Evolutionary conservation across 2,797 vertebrate genomes (phyloP).

Genomic region (Hydrocynus forskahlii): DNA sequence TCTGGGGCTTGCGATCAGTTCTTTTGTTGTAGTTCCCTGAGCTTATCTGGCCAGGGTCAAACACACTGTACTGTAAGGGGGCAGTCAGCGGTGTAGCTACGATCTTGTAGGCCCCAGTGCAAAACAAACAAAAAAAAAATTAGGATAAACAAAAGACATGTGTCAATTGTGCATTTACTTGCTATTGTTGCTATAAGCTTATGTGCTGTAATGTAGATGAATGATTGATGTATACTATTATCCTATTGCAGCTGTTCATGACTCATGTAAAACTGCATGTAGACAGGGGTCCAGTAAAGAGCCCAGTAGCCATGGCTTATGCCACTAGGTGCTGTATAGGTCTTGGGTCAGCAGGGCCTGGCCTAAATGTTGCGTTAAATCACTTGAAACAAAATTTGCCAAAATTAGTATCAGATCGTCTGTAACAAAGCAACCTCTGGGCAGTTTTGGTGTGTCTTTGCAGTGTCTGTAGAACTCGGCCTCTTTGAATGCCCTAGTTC

Average conservation of each 20-base stretch:
- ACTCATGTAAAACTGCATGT: neutral
- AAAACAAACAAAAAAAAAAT: neutral
- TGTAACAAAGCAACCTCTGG: conserved; percentile 7
- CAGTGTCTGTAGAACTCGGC: conserved; percentile 7
- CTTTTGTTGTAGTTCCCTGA: conserved; percentile 44
- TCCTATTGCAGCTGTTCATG: neutral
- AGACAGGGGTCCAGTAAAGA: neutral
- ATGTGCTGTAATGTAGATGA: neutral
- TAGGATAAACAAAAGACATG: neutral
- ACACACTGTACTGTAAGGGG: conserved; percentile 15
- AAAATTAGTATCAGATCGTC: neutral
- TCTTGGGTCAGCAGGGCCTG: conserved; percentile 6
- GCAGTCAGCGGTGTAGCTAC: neutral
- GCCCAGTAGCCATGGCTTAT: neutral
- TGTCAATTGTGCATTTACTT: neutral
- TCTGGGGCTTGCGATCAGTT: conserved; percentile 48
- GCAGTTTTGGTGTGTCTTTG: conserved; percentile 6
- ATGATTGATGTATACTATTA: neutral
- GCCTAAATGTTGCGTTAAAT: neutral
- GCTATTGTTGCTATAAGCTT: neutral
- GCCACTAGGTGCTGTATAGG: neutral
- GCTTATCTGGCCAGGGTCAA: conserved; percentile 32
- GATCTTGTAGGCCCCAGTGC: neutral
- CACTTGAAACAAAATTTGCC: neutral
- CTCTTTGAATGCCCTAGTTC: conserved; percentile 50